Evolutionary conservation across 2,113 vertebrate genomes (phyloP), one percentile per base, ranked within the genome.

Genomic region (Engystomops pustulosus): DNA sequence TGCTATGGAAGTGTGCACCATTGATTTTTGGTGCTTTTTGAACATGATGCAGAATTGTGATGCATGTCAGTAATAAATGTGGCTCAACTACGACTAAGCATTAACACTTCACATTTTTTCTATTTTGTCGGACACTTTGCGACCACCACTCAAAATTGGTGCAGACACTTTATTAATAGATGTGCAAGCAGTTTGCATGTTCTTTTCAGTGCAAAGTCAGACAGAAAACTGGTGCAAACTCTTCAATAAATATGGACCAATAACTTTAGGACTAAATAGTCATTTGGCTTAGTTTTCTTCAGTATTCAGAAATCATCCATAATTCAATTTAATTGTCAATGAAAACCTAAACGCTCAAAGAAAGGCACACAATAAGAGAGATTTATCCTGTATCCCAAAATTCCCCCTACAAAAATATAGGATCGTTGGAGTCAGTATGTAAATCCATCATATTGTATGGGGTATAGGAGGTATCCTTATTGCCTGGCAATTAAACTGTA

Each of bases 371-470:
- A 68, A 38, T 8, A 69, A 38, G 67, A 69, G 7, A 34, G 67
- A 36, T 69, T 69, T 69, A 20, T 69, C 67, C 17, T 69, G 36
- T 20, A 53, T 76, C 45, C 27, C 53, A 20, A 53, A 27, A 76
- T n/a, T n/a, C n/a, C n/a, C n/a, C n/a, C n/a, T 76, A 23, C 15
- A 34, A 27, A 34, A 27, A 53, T 76, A 76, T 76, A 30, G 72
- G 72, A 76, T 51, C 53, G 18, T 34, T 27, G 27, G 23, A 34
- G 18, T 20, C 72, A 34, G 8, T 32, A 32, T 76, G 18, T 76
- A 15, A 55, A 9, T 44, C 8, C 17, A 51, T 53, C 20, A 76
- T 53, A n/a, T 76, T 76, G 55, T 17, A 53, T 53, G 58, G 30
- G 60, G 60, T 32, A n/a, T n/a, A n/a, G n/a, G n/a, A n/a, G n/a